phyloP scores from a whole-genome alignment of 2,888 invertebrate genomes.

The Parelbella ahira region DNA sequence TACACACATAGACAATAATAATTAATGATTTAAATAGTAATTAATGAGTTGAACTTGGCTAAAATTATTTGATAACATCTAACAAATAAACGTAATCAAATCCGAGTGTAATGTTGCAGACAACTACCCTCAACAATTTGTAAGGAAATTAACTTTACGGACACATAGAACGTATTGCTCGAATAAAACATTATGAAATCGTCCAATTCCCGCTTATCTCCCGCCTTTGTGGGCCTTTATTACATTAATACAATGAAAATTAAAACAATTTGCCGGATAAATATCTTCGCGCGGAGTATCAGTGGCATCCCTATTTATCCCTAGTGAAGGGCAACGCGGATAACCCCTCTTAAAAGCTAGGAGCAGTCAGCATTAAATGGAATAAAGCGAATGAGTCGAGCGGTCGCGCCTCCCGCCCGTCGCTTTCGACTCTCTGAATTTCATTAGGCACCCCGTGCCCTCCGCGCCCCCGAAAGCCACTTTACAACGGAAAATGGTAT shows the following conservation, averaged over 20 bases:
- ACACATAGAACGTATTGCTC: constrained; percentile 52
- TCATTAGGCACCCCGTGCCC: constrained; percentile 68
- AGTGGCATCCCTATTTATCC: constrained; percentile 77
- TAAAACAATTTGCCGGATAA: constrained; percentile 82
- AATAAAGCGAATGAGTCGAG: constrained; percentile 79
- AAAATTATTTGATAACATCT: no score
- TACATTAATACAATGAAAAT: constrained; percentile 80
- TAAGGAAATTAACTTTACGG: constrained; percentile 48
- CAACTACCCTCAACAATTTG: constrained; percentile 42
- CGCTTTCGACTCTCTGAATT: constrained; percentile 67
- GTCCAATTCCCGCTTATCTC: constrained; percentile 67
- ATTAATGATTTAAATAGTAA: no score
- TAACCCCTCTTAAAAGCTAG: constrained; percentile 81
- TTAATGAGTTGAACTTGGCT: no score
- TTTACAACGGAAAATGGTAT: constrained; percentile 77
- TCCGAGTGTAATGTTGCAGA: constrained; percentile 9
- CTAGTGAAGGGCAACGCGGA: constrained; percentile 75
- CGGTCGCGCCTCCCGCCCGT: constrained; percentile 53
- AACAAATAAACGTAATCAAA: constrained; percentile 14
- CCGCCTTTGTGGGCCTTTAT: constrained; percentile 72
- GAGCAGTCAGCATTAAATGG: constrained; percentile 81
- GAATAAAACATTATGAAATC: constrained; percentile 65
- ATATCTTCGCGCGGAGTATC: constrained; percentile 76
- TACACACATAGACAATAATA: no score
- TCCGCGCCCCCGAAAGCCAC: constrained; percentile 69